Evolutionary conservation across 1,140 invertebrate species (phyloP).

Genomic region (Drosophila punjabiensis): DNA sequence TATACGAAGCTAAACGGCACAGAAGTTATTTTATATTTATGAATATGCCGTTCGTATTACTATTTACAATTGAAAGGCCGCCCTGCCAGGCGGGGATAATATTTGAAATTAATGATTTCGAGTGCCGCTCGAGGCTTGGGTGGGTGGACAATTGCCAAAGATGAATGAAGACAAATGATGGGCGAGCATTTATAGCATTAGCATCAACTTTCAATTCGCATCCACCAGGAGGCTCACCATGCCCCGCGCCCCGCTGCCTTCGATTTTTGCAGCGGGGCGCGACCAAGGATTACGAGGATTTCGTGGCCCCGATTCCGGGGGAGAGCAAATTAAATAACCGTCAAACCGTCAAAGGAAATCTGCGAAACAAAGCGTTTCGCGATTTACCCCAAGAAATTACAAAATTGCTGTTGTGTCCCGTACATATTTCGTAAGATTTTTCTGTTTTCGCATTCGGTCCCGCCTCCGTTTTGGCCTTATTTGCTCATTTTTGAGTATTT

Average conservation of each 20-base stretch:
- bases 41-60: conserved; percentile 37
- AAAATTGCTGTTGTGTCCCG: conserved; percentile 12
- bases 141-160: conserved; percentile 45
- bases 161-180: conserved; percentile 50
- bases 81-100: conserved; percentile 31
- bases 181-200: conserved; percentile 43
- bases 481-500: conserved; percentile 80
- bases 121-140: conserved; percentile 15
- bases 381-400: conserved; percentile 47
- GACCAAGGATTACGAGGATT: conserved; percentile 42
- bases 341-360: conserved; percentile 54
- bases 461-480: conserved; percentile 46
- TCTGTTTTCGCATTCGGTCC: conserved; percentile 15
- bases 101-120: conserved; percentile 54
- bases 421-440: conserved; percentile 39
- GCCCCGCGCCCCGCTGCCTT: conserved; percentile 9
- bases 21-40: conserved; percentile 62
- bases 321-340: conserved; percentile 52
- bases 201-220: conserved; percentile 34
- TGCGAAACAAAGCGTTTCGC: conserved; percentile 41
- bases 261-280: not conserved
- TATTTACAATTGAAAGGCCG: conserved; percentile 33
- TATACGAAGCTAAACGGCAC: conserved; percentile 46
- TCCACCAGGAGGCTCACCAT: not conserved
- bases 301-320: conserved; percentile 18